Base-by-base conservation (phyloP, 30 jellyfish, hydroid and myxozoan species). In the Cassiopea xamachana region DNA sequence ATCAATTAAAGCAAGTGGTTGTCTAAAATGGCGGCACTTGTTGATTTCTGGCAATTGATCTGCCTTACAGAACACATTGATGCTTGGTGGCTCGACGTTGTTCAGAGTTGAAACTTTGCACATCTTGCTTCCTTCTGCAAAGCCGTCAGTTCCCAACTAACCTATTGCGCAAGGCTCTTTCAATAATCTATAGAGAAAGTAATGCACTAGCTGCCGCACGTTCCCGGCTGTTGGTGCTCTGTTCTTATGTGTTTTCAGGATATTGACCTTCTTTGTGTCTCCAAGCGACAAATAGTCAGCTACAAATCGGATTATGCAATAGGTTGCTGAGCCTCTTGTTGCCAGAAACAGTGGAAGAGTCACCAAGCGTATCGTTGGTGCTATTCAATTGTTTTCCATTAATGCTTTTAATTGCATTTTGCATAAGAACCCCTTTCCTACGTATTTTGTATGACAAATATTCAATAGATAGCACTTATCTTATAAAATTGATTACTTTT, bases 81-180 rank as follows among this genome's bases (percentile, higher is more conserved):
- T 73, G 68, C 48, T 62, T 64, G 79, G 85, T 19, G 92, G 92
- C 85, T 84, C 92, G 15, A 84, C 92, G 71, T 49, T 70, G 70
- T 85, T 62, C 13, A 84, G 70, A 82, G 92, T 84, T 27, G 90
- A 82, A 19, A 84, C 78, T 61, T 73, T 84, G 85, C 92, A 84
- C 92, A 84, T 84, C 46, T 48, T 84, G 71, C 84, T 2, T 59
- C 84, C 84, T 44, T 39, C 43, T 46, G n/a, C 47, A 55, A 49
- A 7, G 67, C 64, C 45, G 27, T 46, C 84, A 82, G 67, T 10
- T 79, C 75, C 6, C 80, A 80, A 80, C 80, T 80, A 62, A 60
- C 45, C 70, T 2, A 46, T 80, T 80, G 19, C 89, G 89, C 89
- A 80, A 80, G 60, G 1, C 17, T n/a, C 14, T 2, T 18, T 48